Conservation (phyloP, 2,888 invertebrate genomes). For the Drosophila borborema region DNA sequence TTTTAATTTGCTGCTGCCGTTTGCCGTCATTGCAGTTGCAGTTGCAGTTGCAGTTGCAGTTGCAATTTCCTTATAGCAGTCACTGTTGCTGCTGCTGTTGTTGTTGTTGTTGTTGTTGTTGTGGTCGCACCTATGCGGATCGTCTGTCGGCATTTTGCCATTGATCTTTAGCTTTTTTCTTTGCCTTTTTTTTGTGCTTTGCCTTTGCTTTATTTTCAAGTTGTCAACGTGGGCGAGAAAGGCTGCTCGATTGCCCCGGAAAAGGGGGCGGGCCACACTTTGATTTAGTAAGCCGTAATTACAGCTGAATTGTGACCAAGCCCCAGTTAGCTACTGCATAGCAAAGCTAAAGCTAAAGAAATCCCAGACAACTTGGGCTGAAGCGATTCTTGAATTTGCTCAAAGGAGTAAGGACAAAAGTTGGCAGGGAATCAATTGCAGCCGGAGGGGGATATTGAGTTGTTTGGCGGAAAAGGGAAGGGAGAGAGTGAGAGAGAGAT, state of each 20-base stretch:
- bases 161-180: conserved; percentile 63
- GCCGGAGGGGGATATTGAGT: neutral
- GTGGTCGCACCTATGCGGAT: conserved; percentile 60
- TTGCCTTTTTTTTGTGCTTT: conserved; percentile 26
- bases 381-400: neutral
- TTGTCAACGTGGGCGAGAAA: conserved; percentile 68
- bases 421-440: neutral
- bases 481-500: neutral
- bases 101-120: conserved; percentile 26
- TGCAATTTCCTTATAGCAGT: conserved; percentile 71
- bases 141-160: conserved; percentile 68
- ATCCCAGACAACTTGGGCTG: neutral
- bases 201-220: conserved; percentile 43
- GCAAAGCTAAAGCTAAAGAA: neutral
- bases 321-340: conserved; percentile 40
- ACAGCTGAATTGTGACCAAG: conserved; percentile 52
- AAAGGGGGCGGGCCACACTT: conserved; percentile 44
- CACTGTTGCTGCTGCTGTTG: conserved; percentile 35
- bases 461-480: neutral
- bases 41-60: conserved; percentile 54
- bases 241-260: conserved; percentile 11
- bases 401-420: neutral
- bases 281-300: conserved; percentile 75
- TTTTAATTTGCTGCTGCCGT: conserved; percentile 70
- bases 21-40: conserved; percentile 39